Base-by-base conservation (phyloP, 1,140 invertebrate genomes). In the Trachymyrmex cornetzi region DNA sequence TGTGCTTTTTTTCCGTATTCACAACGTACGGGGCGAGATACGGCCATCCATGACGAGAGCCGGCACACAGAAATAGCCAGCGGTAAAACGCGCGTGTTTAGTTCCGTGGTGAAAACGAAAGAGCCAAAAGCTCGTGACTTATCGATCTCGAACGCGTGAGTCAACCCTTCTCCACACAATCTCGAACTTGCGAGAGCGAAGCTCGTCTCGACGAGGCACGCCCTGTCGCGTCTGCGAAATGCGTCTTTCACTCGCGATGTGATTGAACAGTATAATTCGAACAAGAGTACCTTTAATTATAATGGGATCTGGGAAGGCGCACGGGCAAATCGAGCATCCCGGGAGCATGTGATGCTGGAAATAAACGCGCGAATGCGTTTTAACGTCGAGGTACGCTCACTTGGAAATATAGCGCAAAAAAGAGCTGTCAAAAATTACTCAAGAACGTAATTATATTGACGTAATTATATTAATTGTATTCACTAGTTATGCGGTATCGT, bases 51-150 rank as follows among this genome's bases (percentile, higher is more conserved):
- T 19, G 69, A 59, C 22, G 69, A 59, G 57, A 75, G 50, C 61
- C 22, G 64, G 53, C 24, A 44, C 19, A 63, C 85, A 63, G 66
- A 88, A 89, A 90, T 89, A 89, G 71, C 86, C 63, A 81, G 30
- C 64, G 48, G 44, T 34, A 59, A 44, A 63, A 80, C 55, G 61
- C 16, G 77, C 61, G 85, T 27, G n/a, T 77, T 72, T 81, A 61
- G 34, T 81, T n/a, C 30, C 16, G 22, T 50, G 53, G 55, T 14
- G 53, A 82, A 71, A 24, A 61, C 67, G 53, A 30, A n/a, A 61
- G 80, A 74, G 67, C 19, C 24, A n/a, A 80, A 48, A 38, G 16
- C 44, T 55, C 30, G 11, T 30, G 16, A 24, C 24, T 57, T 63
- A 85, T 85, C 50, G 82, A 85, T 77, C 63, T 14, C 48, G 16